Conservation (phyloP, 2,113 vertebrate genomes). For the Microcebus jonahi region DNA sequence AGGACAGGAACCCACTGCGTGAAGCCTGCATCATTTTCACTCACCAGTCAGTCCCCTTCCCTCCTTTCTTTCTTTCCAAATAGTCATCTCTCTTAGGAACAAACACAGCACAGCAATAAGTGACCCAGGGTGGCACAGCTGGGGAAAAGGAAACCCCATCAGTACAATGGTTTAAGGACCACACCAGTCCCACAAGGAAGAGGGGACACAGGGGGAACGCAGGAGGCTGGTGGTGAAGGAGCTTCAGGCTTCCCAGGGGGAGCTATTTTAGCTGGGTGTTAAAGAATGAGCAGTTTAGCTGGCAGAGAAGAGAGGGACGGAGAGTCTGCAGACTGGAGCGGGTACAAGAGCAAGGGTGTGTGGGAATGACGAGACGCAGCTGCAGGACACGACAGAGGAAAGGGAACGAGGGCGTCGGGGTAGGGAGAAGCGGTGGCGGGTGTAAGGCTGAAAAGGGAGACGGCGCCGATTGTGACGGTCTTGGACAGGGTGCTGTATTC, state of each 20-base stretch:
- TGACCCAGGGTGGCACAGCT: neutral
- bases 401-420: neutral
- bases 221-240: neutral
- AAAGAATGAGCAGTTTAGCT: neutral
- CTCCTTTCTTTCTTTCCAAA: neutral
- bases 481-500: neutral
- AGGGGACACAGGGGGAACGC: rapidly evolving
- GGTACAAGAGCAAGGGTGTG: neutral
- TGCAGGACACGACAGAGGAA: neutral
- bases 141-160: neutral
- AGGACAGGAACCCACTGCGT: neutral
- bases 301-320: neutral
- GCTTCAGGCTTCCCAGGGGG: neutral
- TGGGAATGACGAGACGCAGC: neutral
- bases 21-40: neutral
- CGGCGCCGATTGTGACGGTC: neutral
- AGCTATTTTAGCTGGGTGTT: neutral
- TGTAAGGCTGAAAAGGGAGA: neutral
- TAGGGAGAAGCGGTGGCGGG: neutral
- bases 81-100: neutral
- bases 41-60: neutral
- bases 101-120: neutral
- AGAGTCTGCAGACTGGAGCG: neutral
- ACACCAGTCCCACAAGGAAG: neutral
- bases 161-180: neutral